Evolutionary conservation across 2,797 vertebrate genomes (phyloP).

Genomic region (Nannoperca australis): DNA sequence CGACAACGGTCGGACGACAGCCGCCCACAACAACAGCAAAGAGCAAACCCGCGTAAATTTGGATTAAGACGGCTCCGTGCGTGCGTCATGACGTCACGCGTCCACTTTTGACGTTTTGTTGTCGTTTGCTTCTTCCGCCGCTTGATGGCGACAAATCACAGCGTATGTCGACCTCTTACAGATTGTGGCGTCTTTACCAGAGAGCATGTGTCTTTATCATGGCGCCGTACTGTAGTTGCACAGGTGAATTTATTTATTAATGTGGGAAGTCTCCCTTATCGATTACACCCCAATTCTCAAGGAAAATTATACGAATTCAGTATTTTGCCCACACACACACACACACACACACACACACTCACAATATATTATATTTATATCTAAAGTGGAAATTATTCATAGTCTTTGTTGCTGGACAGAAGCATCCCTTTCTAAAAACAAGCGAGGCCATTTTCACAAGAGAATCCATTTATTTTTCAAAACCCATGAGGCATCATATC

Average conservation of each 20-base stretch:
- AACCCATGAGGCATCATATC: conserved; percentile 70
- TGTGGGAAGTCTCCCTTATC: background rate
- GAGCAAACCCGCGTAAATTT: conserved; percentile 79
- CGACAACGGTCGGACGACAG: conserved; percentile 9
- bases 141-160: conserved; percentile 62
- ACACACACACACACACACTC: background rate
- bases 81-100: conserved; percentile 62
- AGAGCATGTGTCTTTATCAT: fast-evolving
- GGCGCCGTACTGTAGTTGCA: no score
- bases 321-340: background rate
- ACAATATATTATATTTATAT: background rate
- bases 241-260: conserved; percentile 1
- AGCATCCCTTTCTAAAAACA: background rate
- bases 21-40: conserved; percentile 8
- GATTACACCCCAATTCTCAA: background rate
- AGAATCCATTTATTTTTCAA: conserved; percentile 80
- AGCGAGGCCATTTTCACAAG: conserved; percentile 50
- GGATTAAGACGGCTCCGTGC: background rate
- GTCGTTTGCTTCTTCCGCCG: background rate
- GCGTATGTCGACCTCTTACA: background rate
- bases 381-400: background rate
- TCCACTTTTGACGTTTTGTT: background rate
- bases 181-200: no score
- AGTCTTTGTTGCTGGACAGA: background rate
- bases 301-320: conserved; percentile 5